Evolutionary conservation across 2,888 invertebrate species (phyloP).

Genomic region (Drosophila phalerata): DNA sequence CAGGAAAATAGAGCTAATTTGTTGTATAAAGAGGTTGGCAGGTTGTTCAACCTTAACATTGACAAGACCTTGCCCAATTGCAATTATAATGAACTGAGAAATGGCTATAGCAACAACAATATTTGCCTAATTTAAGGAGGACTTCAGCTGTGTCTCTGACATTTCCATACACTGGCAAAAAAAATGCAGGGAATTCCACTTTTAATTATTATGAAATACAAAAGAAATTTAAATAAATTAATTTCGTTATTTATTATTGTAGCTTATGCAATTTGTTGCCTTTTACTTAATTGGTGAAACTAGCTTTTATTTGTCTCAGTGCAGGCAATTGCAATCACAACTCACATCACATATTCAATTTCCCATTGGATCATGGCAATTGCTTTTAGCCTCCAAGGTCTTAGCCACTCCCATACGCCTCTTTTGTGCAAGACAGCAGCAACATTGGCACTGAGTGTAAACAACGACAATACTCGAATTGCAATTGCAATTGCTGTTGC

Average conservation of each 20-base stretch:
- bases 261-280: constrained; percentile 1
- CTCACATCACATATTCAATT: constrained; percentile 57
- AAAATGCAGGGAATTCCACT: not conserved
- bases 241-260: too few species aligned
- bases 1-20: constrained; percentile 9
- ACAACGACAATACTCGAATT: constrained; percentile 9
- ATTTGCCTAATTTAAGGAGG: constrained; percentile 41
- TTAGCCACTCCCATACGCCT: constrained; percentile 7
- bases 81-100: constrained; percentile 23
- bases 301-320: not conserved
- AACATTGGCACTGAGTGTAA: constrained; percentile 11
- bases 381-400: constrained; percentile 23
- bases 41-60: constrained; percentile 68
- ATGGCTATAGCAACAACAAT: constrained; percentile 8
- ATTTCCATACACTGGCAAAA: not conserved
- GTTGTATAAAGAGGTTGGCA: constrained; percentile 30
- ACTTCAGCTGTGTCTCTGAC: not conserved
- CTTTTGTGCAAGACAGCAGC: not conserved
- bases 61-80: constrained; percentile 31
- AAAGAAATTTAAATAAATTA: not conserved
- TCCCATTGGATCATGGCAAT: constrained; percentile 27
- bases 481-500: constrained; percentile 25
- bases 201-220: constrained; percentile 6
- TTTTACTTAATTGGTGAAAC: not conserved
- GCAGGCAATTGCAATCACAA: constrained; percentile 28